Evolutionary conservation across 2,113 vertebrate species (phyloP), one percentile per base, ranked within the genome.

Genomic region (Tetraodon nigroviridis): DNA sequence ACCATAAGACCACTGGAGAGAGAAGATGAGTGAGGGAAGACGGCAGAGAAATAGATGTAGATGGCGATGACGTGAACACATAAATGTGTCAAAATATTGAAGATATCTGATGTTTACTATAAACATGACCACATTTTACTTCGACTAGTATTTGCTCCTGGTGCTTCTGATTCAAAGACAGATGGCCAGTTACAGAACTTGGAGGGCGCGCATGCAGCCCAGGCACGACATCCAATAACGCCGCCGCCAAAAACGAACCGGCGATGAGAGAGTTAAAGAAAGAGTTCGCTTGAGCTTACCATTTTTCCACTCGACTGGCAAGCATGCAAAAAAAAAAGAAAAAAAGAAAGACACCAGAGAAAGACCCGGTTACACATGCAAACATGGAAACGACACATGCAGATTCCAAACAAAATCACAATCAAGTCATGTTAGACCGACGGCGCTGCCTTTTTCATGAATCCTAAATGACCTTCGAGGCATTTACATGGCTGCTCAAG

Each of bases 271-370:
- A 69, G 83, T 76, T 77, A 78, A 84, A 80, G 68, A 70, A 86
- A 67, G 64, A 42, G 63, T 73, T 81, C 67, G 61, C 57, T 76
- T 83, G 71, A 54, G 90, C 96, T 98, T 95, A 98, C 95, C 96
- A 94, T 97, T 88, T 98, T 98, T 88, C 96, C 96, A 47, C 96
- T 94, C 32, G 92, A 94, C 96, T 98, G 85, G 92, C 80, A 90
- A 88, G 94, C 94, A 90, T 92, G 90, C 75, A 88, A 87, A 48
- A 48, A 48, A 48, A 89, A 75, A 27, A 90, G 87, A 48, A 48
- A 48, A 89, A 75, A 27, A 90, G 87, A 86, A 88, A 90, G 64
- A 84, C 73, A 87, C 81, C 82, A 86, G 73, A 90, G 76, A 90
- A 86, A 89, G 67, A 88, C 78, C 82, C 83, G 64, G 83, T 91